Evolutionary conservation across 2,113 vertebrate genomes (phyloP).

Genomic region (Carlito syrichta): DNA sequence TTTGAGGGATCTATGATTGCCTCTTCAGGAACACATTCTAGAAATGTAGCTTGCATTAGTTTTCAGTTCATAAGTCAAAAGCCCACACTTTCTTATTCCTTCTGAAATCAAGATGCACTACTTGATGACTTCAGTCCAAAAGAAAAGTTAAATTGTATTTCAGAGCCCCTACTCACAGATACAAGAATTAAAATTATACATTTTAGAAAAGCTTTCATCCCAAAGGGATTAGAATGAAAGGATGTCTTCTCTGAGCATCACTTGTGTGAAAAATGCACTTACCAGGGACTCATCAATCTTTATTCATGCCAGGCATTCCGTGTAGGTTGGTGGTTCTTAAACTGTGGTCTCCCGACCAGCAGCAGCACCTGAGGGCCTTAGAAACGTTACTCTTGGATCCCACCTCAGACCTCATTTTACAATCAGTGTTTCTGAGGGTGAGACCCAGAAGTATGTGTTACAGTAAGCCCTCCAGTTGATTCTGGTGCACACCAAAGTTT

Average conservation of each 20-base stretch:
- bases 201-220: not conserved
- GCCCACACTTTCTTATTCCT: not conserved
- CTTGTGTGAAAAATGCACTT: not conserved
- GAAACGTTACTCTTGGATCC: not conserved
- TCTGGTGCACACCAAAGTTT: not conserved
- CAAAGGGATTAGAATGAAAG: not conserved
- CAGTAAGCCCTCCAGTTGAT: not conserved
- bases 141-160: not conserved
- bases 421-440: not conserved
- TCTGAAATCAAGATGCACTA: not conserved
- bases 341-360: not conserved
- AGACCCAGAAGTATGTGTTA: not conserved
- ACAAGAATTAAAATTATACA: not conserved
- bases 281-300: not conserved
- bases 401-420: not conserved
- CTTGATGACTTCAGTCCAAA: not conserved
- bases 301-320: not conserved
- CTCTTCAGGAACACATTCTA: not conserved
- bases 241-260: not conserved
- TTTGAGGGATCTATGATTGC: not conserved
- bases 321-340: not conserved
- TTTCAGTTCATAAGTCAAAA: not conserved
- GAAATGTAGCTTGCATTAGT: not conserved
- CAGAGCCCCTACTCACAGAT: not conserved
- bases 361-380: not conserved